Conservation (phyloP, 2,113 vertebrate species). For the Euleptes europaea region DNA sequence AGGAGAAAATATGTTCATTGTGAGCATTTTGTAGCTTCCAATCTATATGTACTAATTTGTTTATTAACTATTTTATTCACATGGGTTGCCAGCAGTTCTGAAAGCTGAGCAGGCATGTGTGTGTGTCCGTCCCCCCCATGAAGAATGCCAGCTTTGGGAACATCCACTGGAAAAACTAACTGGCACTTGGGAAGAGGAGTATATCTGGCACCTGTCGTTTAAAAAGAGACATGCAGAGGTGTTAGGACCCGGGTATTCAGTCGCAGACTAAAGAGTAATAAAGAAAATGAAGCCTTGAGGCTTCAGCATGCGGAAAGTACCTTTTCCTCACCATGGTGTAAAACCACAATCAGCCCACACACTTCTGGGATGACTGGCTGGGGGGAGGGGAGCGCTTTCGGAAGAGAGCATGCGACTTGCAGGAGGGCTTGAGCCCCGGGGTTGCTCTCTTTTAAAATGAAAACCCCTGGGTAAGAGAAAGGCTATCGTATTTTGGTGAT, state of each 20-base stretch:
- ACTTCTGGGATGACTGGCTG: not conserved
- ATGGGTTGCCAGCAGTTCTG: not conserved
- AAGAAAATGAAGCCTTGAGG: not conserved
- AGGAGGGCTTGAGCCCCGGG: not conserved
- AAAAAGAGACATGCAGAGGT: not conserved
- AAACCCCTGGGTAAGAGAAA: no score
- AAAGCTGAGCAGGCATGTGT: not conserved
- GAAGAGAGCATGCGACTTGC: not conserved
- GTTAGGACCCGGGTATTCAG: not conserved
- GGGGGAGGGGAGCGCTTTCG: not conserved
- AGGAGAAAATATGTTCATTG: not conserved
- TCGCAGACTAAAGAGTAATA: not conserved
- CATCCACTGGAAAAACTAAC: not conserved
- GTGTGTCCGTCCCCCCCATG: no score
- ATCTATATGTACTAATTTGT: not conserved
- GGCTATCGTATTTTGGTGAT: no score
- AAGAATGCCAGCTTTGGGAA: not conserved
- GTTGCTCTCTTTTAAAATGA: no score
- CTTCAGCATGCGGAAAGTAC: not conserved
- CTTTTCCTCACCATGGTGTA: not conserved
- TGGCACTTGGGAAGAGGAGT: not conserved
- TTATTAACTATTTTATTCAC: not conserved
- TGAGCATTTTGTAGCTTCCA: not conserved
- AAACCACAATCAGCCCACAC: not conserved
- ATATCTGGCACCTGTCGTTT: not conserved